Conservation (phyloP, 2,113 vertebrate species). For the Cavia porcellus region DNA sequence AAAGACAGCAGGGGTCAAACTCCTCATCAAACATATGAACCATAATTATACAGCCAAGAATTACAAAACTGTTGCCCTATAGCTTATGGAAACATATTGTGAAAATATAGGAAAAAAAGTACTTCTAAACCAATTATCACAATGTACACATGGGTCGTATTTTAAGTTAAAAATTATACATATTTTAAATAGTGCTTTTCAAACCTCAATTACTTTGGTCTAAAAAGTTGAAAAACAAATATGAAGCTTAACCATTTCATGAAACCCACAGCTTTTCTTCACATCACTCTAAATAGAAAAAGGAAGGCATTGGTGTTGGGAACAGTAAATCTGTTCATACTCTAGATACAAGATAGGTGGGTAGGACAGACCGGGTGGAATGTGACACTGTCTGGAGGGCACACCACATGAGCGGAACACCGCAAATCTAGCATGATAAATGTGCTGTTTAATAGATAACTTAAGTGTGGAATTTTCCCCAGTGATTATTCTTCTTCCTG, state of each 20-base stretch:
- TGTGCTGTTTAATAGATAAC: conserved; percentile 38
- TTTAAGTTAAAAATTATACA: background rate
- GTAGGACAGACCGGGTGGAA: background rate
- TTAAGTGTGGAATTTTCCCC: conserved; percentile 50
- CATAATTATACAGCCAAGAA: background rate
- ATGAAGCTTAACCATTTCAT: background rate
- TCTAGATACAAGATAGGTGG: conserved; percentile 11
- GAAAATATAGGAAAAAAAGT: background rate
- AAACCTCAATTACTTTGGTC: conserved; percentile 19
- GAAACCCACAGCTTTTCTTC: background rate
- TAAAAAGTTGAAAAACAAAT: background rate
- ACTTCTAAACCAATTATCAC: background rate
- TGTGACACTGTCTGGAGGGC: conserved; percentile 52
- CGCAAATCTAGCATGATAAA: conserved; percentile 46
- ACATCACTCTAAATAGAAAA: background rate
- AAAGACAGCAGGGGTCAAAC: background rate
- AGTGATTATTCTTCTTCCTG: conserved; percentile 50
- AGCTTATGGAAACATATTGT: background rate
- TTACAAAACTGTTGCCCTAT: background rate
- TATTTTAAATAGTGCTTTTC: background rate
- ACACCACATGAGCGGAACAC: conserved; percentile 35
- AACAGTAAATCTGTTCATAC: conserved; percentile 25
- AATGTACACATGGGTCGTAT: background rate
- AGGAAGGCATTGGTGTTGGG: conserved; percentile 1
- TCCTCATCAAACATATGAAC: background rate